A percentile compares a stretch with the other conserved stretches of the same genome.
Evolutionary conservation across 2,113 vertebrate genomes (phyloP).

Genomic region (Cromileptes altivelis): DNA sequence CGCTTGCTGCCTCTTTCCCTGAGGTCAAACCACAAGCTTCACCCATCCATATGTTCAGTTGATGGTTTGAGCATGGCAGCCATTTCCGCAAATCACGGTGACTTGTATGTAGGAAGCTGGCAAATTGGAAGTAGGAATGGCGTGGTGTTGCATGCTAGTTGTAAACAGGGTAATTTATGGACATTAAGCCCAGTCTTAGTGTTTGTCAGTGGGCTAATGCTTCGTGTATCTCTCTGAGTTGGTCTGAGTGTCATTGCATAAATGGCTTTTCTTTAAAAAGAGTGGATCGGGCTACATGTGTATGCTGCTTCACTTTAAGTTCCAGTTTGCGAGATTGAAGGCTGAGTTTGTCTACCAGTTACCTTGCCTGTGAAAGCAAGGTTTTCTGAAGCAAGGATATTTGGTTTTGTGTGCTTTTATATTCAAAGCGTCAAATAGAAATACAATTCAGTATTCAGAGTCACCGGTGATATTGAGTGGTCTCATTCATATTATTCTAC

Average conservation of each 20-base stretch:
- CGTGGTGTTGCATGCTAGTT: background rate
- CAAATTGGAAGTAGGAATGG: background rate
- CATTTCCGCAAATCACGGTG: slow-evolving; percentile 25
- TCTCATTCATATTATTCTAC: slow-evolving; percentile 24
- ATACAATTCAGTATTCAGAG: slow-evolving; percentile 29
- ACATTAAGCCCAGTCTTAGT: slow-evolving; percentile 9
- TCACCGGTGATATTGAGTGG: slow-evolving; percentile 19
- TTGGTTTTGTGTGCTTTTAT: slow-evolving; percentile 38
- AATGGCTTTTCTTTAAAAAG: slow-evolving; percentile 36
- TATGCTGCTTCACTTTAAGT: slow-evolving; percentile 36
- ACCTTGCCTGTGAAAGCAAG: slow-evolving; percentile 41
- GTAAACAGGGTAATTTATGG: slow-evolving; percentile 23
- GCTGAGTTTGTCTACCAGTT: slow-evolving; percentile 29
- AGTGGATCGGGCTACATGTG: background rate
- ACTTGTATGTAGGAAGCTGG: slow-evolving; percentile 12
- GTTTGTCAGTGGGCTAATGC: slow-evolving; percentile 26
- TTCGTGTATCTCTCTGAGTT: slow-evolving; percentile 23
- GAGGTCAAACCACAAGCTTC: slow-evolving; percentile 71
- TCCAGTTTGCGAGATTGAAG: slow-evolving; percentile 29
- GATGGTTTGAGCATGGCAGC: slow-evolving; percentile 38
- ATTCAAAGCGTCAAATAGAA: slow-evolving; percentile 41
- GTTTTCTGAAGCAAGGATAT: slow-evolving; percentile 50
- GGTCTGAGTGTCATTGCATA: slow-evolving; percentile 1
- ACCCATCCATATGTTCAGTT: slow-evolving; percentile 65
- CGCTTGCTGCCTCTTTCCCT: slow-evolving; percentile 50